Evolutionary conservation across 92 coral and sea anemone genomes (phyloP), one percentile per base, ranked within the genome.

Genomic region (Heliopora coerulea): DNA sequence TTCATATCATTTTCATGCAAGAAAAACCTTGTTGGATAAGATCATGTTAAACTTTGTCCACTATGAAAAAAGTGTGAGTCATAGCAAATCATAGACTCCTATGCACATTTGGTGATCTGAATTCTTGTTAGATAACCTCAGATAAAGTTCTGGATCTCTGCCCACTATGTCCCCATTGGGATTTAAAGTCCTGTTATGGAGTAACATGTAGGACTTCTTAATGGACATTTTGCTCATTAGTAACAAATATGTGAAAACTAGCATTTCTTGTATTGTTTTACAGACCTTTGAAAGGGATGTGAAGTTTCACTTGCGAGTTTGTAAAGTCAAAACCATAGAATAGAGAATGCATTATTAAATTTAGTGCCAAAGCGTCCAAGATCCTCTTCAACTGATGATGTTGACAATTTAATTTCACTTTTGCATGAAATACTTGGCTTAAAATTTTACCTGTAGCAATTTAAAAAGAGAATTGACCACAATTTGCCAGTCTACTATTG

Each of bases 351-450:
- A 13, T 37, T 32, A 33, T 75, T 82, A 69, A 86, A 72, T 11
- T 68, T 88, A 15, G 82, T 81, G 46, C 82, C 79, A 8, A 84
- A 88, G 76, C 89, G 85, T 59, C 95, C 89, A 1, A 40, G 89
- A 24, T 73, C 95, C 8, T 88, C 86, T 8, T 78, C 88, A 35
- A 88, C 83, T 1, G 89, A 88, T 82, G 86, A 85, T 65, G 89
- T 88, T 2, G 84, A 88, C 56, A 85, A 88, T 5, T 74, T 88
- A 10, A 29, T 85, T 3, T 82, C 86, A 3, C 75, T 82, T 2
- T 59, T 80, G 14, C 89, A 88, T 54, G 86, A 88, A 65, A 64
- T 85, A 75, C 65, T 88, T 11, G 89, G 88, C 8, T 64, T 49
- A 12, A 69, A 74, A 0, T 83, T 88, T 73, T 76, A 81, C 34